A percentile compares a stretch with the other conserved stretches of the same genome.
Evolutionary conservation across 1,140 invertebrate genomes (phyloP).

Genomic region (Drosophila rhopaloa): DNA sequence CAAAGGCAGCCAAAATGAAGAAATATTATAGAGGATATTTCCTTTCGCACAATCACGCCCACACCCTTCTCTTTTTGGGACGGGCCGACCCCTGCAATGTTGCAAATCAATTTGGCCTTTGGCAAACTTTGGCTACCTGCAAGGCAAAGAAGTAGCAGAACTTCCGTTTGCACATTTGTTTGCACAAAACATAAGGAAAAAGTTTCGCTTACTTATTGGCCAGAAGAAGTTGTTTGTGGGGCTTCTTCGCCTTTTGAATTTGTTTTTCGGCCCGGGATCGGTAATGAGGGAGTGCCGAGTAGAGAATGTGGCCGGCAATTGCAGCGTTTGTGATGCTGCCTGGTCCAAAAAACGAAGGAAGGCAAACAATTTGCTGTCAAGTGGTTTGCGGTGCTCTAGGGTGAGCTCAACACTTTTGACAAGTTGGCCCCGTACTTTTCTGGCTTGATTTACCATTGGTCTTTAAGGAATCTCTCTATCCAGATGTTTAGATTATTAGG

Average conservation of each 20-base stretch:
- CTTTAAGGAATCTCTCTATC: neutral
- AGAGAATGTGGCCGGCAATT: slow-evolving; percentile 34
- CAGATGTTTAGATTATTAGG: neutral
- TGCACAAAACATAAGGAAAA: slow-evolving; percentile 70
- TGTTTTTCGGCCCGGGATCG: slow-evolving; percentile 13
- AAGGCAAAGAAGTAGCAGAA: slow-evolving; percentile 33
- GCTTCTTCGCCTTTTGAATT: slow-evolving; percentile 34
- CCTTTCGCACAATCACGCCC: slow-evolving; percentile 13
- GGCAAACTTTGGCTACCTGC: slow-evolving; percentile 64
- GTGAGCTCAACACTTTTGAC: slow-evolving; percentile 13
- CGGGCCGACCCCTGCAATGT: slow-evolving; percentile 30
- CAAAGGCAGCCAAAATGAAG: slow-evolving; percentile 68
- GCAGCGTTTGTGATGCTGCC: slow-evolving; percentile 44
- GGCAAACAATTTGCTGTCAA: slow-evolving; percentile 65
- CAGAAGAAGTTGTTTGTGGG: slow-evolving; percentile 55
- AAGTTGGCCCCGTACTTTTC: slow-evolving; percentile 3
- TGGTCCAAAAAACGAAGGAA: slow-evolving; percentile 27
- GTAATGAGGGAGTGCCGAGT: slow-evolving; percentile 20
- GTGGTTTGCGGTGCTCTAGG: slow-evolving; percentile 52
- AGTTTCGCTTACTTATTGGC: slow-evolving; percentile 75
- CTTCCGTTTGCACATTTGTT: slow-evolving; percentile 61
- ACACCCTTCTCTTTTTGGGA: neutral
- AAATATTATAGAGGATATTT: slow-evolving; percentile 54
- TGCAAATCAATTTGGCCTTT: slow-evolving; percentile 75
- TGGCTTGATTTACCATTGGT: neutral